Evolutionary conservation across 2,888 invertebrate genomes (phyloP), one percentile per base, ranked within the genome.

Genomic region (Xylota segnis): DNA sequence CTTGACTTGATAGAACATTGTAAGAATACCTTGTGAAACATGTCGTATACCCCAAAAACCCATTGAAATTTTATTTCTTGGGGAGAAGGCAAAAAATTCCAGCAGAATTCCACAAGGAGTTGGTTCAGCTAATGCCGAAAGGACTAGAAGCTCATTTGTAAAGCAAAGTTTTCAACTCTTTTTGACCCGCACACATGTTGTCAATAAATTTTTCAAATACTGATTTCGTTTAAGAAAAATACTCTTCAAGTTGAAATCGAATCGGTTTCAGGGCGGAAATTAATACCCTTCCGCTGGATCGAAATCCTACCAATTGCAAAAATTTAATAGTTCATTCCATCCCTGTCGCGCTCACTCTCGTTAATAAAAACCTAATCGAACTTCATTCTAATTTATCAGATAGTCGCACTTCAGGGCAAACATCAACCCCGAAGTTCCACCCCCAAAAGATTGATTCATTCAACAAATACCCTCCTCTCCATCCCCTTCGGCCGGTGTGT

Each of bases 351-450:
- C 83, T 65, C 40, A 43, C 65, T 7, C 47, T 40, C 23, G n/a
- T 29, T 43, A 56, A 37, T 59, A 37, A 72, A 66, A 72, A 66
- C 61, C 58, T 86, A 77, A 86, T 86, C 86, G 86, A 86, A 86
- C 76, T 72, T 86, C 72, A 82, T 63, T 77, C 27, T 61, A 50
- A 86, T 77, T 81, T 86, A 81, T 86, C 81, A 68, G 82, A 86
- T 76, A 75, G 84, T 79, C 75, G 65, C 50, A 75, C 45, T 58
- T 56, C 34, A 18, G 29, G 47, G 65, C 34, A 81, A 72, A 76
- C 56, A 81, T 40, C 81, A 76, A 77, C 81, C 86, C 86, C 47
- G 52, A 72, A 66, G 86, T 86, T 77, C 82, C 86, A 86, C 82
- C 86, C 86, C 82, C 86, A 72, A 43, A n/a, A 54, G 58, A 68